Evolutionary conservation across 2,113 vertebrate genomes (phyloP).

Genomic region (Lasiurus borealis): DNA sequence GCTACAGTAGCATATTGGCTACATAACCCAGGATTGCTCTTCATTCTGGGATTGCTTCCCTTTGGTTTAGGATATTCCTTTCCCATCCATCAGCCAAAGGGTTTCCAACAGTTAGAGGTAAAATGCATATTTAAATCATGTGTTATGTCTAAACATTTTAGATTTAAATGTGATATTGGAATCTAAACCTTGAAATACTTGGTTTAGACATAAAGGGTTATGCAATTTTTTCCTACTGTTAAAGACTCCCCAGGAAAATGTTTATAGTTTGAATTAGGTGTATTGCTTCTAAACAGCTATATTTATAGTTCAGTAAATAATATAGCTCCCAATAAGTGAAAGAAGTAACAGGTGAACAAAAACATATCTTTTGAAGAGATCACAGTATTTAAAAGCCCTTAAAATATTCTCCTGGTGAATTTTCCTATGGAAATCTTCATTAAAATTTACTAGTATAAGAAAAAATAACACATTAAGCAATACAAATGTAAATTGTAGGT

Average conservation of each 20-base stretch:
- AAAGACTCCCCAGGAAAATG: background rate
- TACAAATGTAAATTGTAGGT: background rate
- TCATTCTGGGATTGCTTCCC: background rate
- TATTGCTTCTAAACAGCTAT: background rate
- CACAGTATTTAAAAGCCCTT: conserved; percentile 15
- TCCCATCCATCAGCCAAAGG: background rate
- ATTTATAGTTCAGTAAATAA: conserved; percentile 36
- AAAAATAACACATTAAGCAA: conserved; percentile 56
- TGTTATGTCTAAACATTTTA: background rate
- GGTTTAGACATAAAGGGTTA: background rate
- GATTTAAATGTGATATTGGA: background rate
- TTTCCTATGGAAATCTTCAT: conserved; percentile 38
- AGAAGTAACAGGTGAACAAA: background rate
- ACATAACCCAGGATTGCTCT: background rate
- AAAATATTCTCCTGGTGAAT: conserved; percentile 50
- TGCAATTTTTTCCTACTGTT: background rate
- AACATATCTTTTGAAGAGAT: background rate
- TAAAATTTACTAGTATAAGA: conserved; percentile 61
- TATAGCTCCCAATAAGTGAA: conserved; percentile 12
- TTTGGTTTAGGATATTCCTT: background rate
- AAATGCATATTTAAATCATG: conserved; percentile 12
- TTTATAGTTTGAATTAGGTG: background rate
- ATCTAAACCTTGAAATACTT: background rate
- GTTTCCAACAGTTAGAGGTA: background rate
- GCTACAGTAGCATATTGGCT: background rate